Evolutionary conservation across 1,140 invertebrate genomes (phyloP).

Genomic region (Saccostrea echinata): DNA sequence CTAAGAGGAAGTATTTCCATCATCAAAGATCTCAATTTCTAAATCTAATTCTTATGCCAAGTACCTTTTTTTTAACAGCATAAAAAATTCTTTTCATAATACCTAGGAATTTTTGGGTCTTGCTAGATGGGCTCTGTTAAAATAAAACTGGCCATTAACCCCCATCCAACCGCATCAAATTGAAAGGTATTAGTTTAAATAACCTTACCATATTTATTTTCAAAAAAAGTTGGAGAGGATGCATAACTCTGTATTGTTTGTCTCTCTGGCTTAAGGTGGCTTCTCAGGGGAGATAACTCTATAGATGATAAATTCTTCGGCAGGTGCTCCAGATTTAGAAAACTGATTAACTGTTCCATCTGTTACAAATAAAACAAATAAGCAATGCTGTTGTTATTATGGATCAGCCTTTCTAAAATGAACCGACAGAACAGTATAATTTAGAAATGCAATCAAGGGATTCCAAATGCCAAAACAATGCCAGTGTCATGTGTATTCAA

Average conservation of each 20-base stretch:
- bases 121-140: no score
- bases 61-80: neutral
- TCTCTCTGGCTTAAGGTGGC: neutral
- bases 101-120: no score
- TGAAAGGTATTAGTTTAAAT: neutral
- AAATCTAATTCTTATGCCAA: neutral
- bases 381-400: neutral
- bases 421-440: neutral
- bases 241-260: neutral
- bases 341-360: constrained; percentile 2
- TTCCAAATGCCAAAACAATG: no score
- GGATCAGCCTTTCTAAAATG: neutral
- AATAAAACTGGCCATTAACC: no score
- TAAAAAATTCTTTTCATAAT: neutral
- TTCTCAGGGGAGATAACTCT: neutral
- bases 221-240: constrained; percentile 5
- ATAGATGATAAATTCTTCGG: neutral
- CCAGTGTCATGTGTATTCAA: no score
- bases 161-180: neutral
- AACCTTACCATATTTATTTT: constrained; percentile 13
- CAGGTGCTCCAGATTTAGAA: neutral
- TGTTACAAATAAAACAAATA: neutral
- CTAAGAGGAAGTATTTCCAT: no score
- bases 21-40: neutral
- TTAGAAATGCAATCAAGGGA: neutral